Base-by-base conservation (phyloP, 92 coral and sea anemone genomes). In the Siderastrea siderea region DNA sequence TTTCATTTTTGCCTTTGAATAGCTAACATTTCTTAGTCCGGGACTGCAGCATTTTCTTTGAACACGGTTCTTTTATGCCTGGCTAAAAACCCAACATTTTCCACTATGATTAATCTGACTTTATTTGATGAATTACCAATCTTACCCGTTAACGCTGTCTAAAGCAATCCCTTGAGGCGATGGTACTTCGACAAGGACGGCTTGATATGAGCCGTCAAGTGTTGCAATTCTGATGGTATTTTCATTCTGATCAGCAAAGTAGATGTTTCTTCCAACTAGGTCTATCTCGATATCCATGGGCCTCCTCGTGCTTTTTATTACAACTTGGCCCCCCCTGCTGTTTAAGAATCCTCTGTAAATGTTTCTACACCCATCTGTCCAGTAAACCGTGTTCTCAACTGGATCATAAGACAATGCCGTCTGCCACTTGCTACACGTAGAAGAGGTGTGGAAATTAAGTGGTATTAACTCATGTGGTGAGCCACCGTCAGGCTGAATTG, bases 321-420 rank as follows among this genome's bases (percentile, higher is more conserved):
- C 48, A 13, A 15, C 19, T 52, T 80, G 77, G 15, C 6, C 0
- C 2, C 84, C 74, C 0, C 86, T 50, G 13, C 59, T 80, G 46
- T 86, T 86, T n/a, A 87, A 47, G 69, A 86, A 80, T 45, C 87
- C 80, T 14, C 90, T 75, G 15, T 43, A 51, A 38, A 55, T 44
- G 3, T 19, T 63, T 46, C 81, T 51, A 11, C 26, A 63, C 26
- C 5, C 58, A 74, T 86, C 87, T 3, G 87, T 67, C 93, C 93
- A 90, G 48, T 86, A 90, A 19, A 90, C 58, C 14, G 72, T 58
- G 50, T 80, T 66, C 14, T 90, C 87, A 55, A 66, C 51, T 10
- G 90, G 87, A 74, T 90, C 93, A 53, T 90, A 90, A 50, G 82
- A 90, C n/a, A 86, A 66, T 6, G 64, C 87, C 1, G 7, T 49